A percentile compares a stretch with the other conserved stretches of the same genome.
phyloP scores from a whole-genome alignment of 2,888 invertebrate genomes.

The Sclerodermus sp. region DNA sequence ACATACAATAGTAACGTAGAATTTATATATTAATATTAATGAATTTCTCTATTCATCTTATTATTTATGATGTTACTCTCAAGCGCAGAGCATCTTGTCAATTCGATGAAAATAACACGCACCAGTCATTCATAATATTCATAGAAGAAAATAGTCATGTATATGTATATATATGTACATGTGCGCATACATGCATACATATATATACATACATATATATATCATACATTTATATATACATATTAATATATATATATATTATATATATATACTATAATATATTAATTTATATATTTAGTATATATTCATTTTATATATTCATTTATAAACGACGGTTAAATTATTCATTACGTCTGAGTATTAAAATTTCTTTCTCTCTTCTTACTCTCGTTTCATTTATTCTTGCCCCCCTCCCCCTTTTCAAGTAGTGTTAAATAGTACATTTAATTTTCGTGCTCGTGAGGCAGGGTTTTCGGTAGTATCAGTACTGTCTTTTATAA shows the following conservation, averaged over 20 bases:
- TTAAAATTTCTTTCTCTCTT: conserved; percentile 32
- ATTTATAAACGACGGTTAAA: conserved; percentile 48
- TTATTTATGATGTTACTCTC: neutral
- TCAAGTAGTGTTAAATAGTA: neutral
- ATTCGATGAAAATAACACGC: conserved; percentile 33
- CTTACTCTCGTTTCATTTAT: conserved; percentile 14
- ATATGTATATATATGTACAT: conserved; percentile 18
- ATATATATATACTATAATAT: conserved; percentile 19
- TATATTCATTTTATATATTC: conserved; percentile 38
- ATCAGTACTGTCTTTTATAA: neutral
- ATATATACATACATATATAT: conserved; percentile 22
- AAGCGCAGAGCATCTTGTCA: conserved; percentile 25
- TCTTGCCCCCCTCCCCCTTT: too few relatives aligned
- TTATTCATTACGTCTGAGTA: conserved; percentile 44
- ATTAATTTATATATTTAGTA: conserved; percentile 26
- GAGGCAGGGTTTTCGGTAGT: conserved; percentile 4
- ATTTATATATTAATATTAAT: too few relatives aligned
- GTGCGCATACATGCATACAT: conserved; percentile 18
- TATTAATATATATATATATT: conserved; percentile 15
- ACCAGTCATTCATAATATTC: conserved; percentile 47
- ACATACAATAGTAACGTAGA: conserved; percentile 1
- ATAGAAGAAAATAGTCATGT: conserved; percentile 54
- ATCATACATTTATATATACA: conserved; percentile 19
- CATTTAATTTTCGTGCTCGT: conserved; percentile 4
- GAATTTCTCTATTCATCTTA: conserved; percentile 3